Evolutionary conservation across 1,140 invertebrate genomes (phyloP), one percentile per base, ranked within the genome.

Genomic region (Hesperophylax magnus): DNA sequence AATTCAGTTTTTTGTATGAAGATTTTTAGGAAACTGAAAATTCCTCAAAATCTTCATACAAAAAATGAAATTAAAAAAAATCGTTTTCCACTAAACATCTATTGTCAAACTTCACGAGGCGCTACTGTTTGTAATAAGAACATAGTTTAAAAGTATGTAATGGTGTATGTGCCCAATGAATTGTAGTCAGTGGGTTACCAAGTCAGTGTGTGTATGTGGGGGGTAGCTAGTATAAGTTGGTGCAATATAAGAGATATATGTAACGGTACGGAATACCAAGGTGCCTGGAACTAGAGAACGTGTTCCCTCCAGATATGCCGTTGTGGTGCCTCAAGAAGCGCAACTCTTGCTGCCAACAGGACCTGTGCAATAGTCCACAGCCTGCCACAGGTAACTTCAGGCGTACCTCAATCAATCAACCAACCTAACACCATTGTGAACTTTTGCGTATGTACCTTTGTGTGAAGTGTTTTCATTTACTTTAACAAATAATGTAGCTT

Each of bases 291-390:
- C 91, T 91, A 91, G 88, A 88, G 83, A 87, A 92, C 82, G 93
- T 93, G 91, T 93, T 95, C 86, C 95, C 95, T 85, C 94, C 93
- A 84, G 94, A 94, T 88, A 89, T 91, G 82, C 93, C 94, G 58
- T 87, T 91, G 89, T 96, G 94, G 89, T 89, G 86, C 83, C 27
- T 31, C 34, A 88, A 87, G 75, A 85, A 83, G 17, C 85, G 85
- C 27, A 86, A 87, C 54, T 82, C 79, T 39, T 90, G 90, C 87
- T 95, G 94, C 90, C 91, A 91, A 82, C 87, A 92, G 86, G 93
- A 95, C 87, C 92, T 91, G 87, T 95, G 94, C 89, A 95, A 95
- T 91, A 86, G 80, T 78, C 34, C 86, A 86, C 82, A 80, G 18
- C 86, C 91, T 86, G 87, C 89, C 87, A 86, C 63, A 31, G 77